Evolutionary conservation across 2,113 vertebrate genomes (phyloP).

Genomic region (Bos taurus): ARS-UCD2.0 NC_037351.1:46485001-46485500

Average conservation of each 20-base stretch:
- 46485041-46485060: neutral
- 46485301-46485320: neutral
- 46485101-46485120: neutral
- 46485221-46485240: neutral
- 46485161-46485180: neutral
- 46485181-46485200: neutral
- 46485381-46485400: conserved; percentile 97
- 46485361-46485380: conserved; percentile 97
- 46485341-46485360: conserved; percentile 86
- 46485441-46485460: conserved; percentile 95
- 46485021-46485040: neutral
- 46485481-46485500: conserved; percentile 86
- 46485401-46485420: conserved; percentile 98
- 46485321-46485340: neutral
- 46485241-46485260: neutral
- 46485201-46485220: neutral
- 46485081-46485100: neutral
- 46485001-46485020: neutral
- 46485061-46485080: neutral
- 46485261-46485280: neutral
- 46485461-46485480: conserved; percentile 91
- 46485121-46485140: conserved; percentile 30
- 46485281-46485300: neutral
- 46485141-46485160: neutral
- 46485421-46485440: conserved; percentile 98